Evolutionary conservation across 2,113 vertebrate genomes (phyloP).

Genomic region (Aythya baeri): DNA sequence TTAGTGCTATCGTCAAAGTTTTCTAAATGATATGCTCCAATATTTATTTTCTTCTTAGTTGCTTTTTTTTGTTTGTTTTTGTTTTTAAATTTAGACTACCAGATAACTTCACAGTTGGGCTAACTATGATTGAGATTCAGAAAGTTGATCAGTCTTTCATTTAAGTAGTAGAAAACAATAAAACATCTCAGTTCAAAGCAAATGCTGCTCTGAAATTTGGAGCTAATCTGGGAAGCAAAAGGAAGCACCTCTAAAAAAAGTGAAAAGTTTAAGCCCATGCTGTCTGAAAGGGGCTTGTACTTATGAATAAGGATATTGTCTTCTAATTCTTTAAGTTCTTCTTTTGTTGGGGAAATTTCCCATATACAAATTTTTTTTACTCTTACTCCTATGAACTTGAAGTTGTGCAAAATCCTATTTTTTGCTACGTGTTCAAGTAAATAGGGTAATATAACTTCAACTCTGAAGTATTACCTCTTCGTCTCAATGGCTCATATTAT

Average conservation of each 20-base stretch:
- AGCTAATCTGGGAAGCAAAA: neutral
- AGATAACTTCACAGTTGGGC: neutral
- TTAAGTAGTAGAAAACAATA: neutral
- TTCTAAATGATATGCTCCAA: neutral
- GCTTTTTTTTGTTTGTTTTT: neutral
- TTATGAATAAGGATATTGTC: neutral
- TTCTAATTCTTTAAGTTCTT: neutral
- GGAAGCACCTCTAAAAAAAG: neutral
- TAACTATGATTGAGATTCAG: neutral
- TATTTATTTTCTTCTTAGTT: neutral
- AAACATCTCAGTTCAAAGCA: neutral
- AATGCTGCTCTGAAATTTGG: neutral
- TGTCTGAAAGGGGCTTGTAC: neutral
- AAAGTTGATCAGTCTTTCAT: neutral
- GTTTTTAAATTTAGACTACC: neutral
- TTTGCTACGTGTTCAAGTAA: slow-evolving; percentile 8
- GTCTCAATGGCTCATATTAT: slow-evolving; percentile 35
- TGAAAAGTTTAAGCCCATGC: neutral
- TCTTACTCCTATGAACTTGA: neutral
- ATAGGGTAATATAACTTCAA: slow-evolving; percentile 23
- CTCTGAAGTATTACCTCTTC: slow-evolving; percentile 13
- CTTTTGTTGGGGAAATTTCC: neutral
- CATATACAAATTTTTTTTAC: neutral
- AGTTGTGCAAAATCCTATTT: neutral
- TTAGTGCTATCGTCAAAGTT: neutral